These are phyloP conservation scores for Sarcoramphus papa DNA, from an alignment of 2,797 vertebrate species.

Conservation along the genomic window DNA sequence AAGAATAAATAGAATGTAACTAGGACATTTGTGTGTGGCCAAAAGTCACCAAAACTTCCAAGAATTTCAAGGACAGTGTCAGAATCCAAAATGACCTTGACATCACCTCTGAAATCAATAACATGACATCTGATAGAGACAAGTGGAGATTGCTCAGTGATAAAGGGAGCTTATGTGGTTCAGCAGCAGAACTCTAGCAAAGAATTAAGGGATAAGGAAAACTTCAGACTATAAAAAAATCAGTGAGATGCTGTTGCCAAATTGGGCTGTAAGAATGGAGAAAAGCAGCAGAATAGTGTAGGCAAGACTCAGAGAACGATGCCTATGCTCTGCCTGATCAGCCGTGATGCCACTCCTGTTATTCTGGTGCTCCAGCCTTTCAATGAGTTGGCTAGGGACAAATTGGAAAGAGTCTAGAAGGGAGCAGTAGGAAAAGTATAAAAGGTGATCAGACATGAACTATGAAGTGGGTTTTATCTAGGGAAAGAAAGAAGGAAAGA, in stretches of 20 bases:
- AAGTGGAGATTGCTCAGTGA: neutral
- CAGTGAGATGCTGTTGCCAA: neutral
- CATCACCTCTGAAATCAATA: neutral
- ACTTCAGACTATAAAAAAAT: neutral
- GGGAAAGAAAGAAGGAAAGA: too few species aligned
- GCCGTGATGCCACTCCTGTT: neutral
- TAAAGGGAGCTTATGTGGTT: neutral
- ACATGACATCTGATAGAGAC: neutral
- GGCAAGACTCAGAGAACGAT: neutral
- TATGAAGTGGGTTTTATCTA: neutral
- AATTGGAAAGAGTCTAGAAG: neutral
- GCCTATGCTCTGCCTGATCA: neutral
- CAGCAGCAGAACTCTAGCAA: neutral
- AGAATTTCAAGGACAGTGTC: neutral
- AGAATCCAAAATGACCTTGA: neutral
- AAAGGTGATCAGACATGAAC: neutral
- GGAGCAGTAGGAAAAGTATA: neutral
- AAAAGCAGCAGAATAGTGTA: neutral
- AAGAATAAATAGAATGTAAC: neutral
- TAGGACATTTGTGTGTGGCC: neutral
- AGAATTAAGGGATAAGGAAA: neutral
- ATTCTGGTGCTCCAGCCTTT: neutral
- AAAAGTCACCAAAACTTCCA: neutral
- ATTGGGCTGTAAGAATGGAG: neutral
- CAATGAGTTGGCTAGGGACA: neutral